phyloP scores from a whole-genome alignment of 2,888 invertebrate genomes.

The Drosophila setosimentum region DNA sequence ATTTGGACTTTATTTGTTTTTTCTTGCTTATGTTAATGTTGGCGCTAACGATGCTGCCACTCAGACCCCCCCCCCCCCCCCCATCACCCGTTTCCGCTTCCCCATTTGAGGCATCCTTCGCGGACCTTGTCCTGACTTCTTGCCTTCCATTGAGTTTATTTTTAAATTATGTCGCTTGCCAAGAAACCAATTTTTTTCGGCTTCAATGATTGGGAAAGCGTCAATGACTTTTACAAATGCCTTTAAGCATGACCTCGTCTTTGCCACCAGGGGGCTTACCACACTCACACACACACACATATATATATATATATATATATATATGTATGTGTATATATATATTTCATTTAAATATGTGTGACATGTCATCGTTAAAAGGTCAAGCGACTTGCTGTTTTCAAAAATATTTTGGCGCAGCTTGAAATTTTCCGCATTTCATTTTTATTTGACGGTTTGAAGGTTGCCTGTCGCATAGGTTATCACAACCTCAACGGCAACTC shows the following conservation, averaged over 20 bases:
- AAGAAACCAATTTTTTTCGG: conserved; percentile 33
- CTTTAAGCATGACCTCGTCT: conserved; percentile 42
- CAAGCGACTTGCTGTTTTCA: conserved; percentile 39
- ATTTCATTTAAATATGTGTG: conserved; percentile 12
- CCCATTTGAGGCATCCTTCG: not conserved
- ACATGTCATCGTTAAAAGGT: conserved; percentile 40
- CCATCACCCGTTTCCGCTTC: rapidly evolving
- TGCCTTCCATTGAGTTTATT: conserved; percentile 38
- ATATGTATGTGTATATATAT: conserved; percentile 6
- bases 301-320: not conserved
- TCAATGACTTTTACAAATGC: conserved; percentile 59
- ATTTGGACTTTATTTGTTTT: conserved; percentile 35
- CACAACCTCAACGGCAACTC: conserved; percentile 1
- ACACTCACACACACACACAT: no score
- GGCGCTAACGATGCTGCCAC: conserved; percentile 55
- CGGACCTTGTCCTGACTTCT: conserved; percentile 9
- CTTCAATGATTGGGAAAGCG: conserved; percentile 63
- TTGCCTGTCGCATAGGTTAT: conserved; percentile 40
- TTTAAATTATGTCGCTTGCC: conserved; percentile 62
- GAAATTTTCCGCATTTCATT: conserved; percentile 34
- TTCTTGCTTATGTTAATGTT: conserved; percentile 24
- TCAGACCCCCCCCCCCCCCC: no score
- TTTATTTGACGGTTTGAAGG: conserved; percentile 39
- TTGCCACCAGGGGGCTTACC: conserved; percentile 1
- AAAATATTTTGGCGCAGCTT: conserved; percentile 44